Evolutionary conservation across 2,888 invertebrate species (phyloP).

Genomic region (Slavum lentiscoides): DNA sequence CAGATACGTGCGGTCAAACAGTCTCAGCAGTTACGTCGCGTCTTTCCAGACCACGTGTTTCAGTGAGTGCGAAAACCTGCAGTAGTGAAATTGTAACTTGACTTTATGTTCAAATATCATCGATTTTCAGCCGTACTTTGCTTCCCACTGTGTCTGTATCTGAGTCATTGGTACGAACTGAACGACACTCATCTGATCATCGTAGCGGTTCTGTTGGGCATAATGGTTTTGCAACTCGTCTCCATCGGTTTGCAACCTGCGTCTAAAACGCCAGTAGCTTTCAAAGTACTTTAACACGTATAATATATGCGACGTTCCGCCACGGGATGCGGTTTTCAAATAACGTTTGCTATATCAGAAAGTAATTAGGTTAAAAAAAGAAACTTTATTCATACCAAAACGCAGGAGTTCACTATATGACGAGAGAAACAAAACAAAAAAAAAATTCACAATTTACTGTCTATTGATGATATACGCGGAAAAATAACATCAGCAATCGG

Average conservation of each 20-base stretch:
- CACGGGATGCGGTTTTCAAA: not conserved
- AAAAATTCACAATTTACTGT: too few relatives aligned
- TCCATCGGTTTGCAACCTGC: constrained; percentile 56
- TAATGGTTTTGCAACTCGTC: constrained; percentile 51
- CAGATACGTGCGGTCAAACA: constrained; percentile 48
- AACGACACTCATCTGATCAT: constrained; percentile 24
- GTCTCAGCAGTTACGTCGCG: constrained; percentile 54
- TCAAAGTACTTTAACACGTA: constrained; percentile 55
- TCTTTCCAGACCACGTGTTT: constrained; percentile 54
- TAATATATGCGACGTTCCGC: not conserved
- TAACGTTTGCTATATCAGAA: too few relatives aligned
- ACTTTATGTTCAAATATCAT: not conserved
- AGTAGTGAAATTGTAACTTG: too few relatives aligned
- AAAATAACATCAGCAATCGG: too few relatives aligned
- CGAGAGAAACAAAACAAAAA: too few relatives aligned
- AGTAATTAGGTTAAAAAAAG: too few relatives aligned
- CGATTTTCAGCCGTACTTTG: constrained; percentile 47
- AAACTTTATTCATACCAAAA: too few relatives aligned
- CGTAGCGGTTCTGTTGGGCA: not conserved
- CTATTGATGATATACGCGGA: too few relatives aligned
- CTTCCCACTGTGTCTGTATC: constrained; percentile 40
- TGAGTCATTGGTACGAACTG: constrained; percentile 53
- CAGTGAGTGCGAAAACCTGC: constrained; percentile 29
- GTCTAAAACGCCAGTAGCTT: constrained; percentile 55
- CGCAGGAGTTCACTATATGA: too few relatives aligned